Conservation (phyloP, 1,140 invertebrate species). For the Nymphalis io region DNA sequence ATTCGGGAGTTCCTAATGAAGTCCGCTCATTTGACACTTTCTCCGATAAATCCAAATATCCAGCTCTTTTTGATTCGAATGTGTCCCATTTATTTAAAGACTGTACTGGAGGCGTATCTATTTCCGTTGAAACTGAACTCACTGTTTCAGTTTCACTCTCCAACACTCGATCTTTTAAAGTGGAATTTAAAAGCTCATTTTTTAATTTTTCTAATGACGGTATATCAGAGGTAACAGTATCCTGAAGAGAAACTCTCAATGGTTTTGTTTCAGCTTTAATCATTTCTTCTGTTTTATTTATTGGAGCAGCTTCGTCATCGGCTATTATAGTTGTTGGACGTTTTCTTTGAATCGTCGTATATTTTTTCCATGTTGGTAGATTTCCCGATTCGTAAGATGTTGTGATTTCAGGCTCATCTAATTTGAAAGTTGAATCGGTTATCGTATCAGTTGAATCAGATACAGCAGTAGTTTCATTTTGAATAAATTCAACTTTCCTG, state of each 20-base stretch:
- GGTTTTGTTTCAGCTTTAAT: constrained; percentile 36
- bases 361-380: constrained; percentile 53
- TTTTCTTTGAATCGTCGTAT: constrained; percentile 48
- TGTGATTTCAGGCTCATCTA: constrained; percentile 1
- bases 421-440: not conserved
- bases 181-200: constrained; percentile 45
- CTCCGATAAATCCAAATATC: constrained; percentile 59
- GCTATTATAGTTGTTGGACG: not conserved
- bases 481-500: not conserved
- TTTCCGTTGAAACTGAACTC: not conserved
- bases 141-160: not conserved
- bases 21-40: constrained; percentile 40
- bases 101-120: not conserved
- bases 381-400: constrained; percentile 7
- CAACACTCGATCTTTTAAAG: constrained; percentile 10
- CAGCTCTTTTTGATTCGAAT: constrained; percentile 61
- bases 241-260: constrained; percentile 42
- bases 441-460: not conserved
- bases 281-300: constrained; percentile 31
- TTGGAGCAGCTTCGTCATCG: constrained; percentile 16
- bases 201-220: constrained; percentile 54
- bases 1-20: constrained; percentile 23
- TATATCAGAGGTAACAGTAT: constrained; percentile 50
- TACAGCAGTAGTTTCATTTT: constrained; percentile 1
- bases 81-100: constrained; percentile 39